Evolutionary conservation across 2,113 vertebrate genomes (phyloP).

Genomic region (Gorsachius goisagi): DNA sequence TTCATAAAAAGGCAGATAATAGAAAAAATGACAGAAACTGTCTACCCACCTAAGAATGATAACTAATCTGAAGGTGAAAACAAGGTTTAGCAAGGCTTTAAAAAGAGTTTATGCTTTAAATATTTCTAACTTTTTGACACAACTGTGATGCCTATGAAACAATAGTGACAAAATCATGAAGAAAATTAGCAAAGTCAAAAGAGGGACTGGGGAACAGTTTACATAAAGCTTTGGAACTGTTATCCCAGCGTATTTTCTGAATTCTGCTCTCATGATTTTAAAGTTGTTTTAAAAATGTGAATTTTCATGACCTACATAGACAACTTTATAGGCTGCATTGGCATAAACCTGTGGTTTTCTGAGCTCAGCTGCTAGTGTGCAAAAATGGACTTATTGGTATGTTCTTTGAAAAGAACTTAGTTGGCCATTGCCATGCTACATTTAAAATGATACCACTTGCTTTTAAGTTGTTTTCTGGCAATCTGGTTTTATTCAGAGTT

Average conservation of each 20-base stretch:
- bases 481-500: background rate
- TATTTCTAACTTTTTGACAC: background rate
- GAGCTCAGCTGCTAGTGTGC: background rate
- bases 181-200: background rate
- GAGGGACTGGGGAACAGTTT: background rate
- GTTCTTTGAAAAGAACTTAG: background rate
- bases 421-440: background rate
- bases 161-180: background rate
- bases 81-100: background rate
- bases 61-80: background rate
- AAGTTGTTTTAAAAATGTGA: background rate
- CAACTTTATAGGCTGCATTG: background rate
- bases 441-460: background rate
- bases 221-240: background rate
- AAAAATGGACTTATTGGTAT: background rate
- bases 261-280: background rate
- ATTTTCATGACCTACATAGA: background rate
- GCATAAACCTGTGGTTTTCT: constrained; percentile 3
- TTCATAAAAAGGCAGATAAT: constrained; percentile 4
- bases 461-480: background rate
- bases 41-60: background rate
- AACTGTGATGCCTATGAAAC: background rate
- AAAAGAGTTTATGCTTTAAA: background rate
- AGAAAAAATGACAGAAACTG: background rate
- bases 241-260: background rate